Percentiles rank a stretch among this genome's conserved stretches.
phyloP scores from a whole-genome alignment of 2,888 invertebrate genomes.

The Mellilla xanthometata region DNA sequence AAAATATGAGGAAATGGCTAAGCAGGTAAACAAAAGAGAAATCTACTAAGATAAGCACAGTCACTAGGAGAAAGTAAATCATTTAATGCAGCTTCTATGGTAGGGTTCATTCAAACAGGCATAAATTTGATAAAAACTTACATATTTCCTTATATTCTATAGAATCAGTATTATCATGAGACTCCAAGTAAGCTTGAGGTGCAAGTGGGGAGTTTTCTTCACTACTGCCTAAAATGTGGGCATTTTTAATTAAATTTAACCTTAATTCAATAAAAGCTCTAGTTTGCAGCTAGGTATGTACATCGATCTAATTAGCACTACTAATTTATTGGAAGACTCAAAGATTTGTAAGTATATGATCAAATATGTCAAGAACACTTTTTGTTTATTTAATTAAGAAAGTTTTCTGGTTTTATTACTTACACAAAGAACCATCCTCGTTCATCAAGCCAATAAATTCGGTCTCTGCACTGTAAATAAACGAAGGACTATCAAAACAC shows the following conservation, averaged over 20 bases:
- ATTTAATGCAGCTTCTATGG: no score
- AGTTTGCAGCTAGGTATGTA: not conserved
- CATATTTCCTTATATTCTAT: slow-evolving; percentile 64
- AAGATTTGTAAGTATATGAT: not conserved
- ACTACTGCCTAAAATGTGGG: slow-evolving; percentile 58
- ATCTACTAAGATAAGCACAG: no score
- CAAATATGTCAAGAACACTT: not conserved
- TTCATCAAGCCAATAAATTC: slow-evolving; percentile 70
- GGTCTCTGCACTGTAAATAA: slow-evolving; percentile 73
- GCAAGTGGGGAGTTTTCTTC: slow-evolving; percentile 79
- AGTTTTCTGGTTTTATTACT: slow-evolving; percentile 29
- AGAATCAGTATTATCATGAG: slow-evolving; percentile 64
- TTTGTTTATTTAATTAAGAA: not conserved
- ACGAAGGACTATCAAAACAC: slow-evolving; percentile 26
- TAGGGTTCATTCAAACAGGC: no score
- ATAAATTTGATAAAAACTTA: slow-evolving; percentile 42
- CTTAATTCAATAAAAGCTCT: slow-evolving; percentile 44
- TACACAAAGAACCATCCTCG: slow-evolving; percentile 69
- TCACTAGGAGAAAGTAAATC: no score
- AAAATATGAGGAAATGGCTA: no score
- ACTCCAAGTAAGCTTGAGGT: slow-evolving; percentile 80
- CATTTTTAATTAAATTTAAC: slow-evolving; percentile 58
- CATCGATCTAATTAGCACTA: slow-evolving; percentile 2
- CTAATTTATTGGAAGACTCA: not conserved
- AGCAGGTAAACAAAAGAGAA: no score